phyloP scores from a whole-genome alignment of 2,113 vertebrate species.

The Haemorhous mexicanus region DNA sequence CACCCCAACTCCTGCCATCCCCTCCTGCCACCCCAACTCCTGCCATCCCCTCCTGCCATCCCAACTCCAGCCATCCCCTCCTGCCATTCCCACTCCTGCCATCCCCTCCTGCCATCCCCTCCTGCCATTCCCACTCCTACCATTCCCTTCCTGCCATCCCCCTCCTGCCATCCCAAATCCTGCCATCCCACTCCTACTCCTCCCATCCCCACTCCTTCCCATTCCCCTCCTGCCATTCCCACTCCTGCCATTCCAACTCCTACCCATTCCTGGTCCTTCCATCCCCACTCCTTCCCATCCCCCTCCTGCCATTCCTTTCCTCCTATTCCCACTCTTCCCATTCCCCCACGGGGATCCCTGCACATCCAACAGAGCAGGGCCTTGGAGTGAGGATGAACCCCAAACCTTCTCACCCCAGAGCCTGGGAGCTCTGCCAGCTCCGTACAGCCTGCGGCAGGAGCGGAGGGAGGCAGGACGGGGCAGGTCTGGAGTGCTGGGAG shows the following conservation, averaged over 20 bases:
- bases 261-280: too few species aligned
- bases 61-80: too few species aligned
- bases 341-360: too few species aligned
- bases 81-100: neutral
- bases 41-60: too few species aligned
- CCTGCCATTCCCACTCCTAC: neutral
- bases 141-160: too few species aligned
- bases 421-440: neutral
- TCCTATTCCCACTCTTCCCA: neutral
- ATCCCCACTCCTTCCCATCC: too few species aligned
- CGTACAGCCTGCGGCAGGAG: neutral
- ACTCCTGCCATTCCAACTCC: neutral
- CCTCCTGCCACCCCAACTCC: too few species aligned
- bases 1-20: too few species aligned
- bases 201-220: neutral
- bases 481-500: conserved; percentile 28
- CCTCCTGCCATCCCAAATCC: fast-evolving
- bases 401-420: neutral
- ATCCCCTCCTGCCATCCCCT: too few species aligned
- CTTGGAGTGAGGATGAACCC: neutral
- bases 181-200: too few species aligned
- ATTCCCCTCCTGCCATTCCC: neutral
- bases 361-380: neutral
- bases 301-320: neutral
- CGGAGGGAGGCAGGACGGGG: conserved; percentile 6